phyloP scores from a whole-genome alignment of 35 echinoderm and acorn worm species.

The Eucidaris tribuloides region DNA sequence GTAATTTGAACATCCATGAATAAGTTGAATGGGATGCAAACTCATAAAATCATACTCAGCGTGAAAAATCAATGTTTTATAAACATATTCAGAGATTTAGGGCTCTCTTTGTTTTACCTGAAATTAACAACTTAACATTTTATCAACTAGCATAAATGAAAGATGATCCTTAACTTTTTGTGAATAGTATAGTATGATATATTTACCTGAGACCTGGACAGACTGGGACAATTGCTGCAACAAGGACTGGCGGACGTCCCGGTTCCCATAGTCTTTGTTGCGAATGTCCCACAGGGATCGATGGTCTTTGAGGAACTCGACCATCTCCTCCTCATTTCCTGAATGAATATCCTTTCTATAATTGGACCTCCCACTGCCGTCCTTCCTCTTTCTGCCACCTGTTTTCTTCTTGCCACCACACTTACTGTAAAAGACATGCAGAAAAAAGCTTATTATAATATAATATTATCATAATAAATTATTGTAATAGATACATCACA shows the following conservation, averaged over 20 bases:
- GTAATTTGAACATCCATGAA: slow-evolving; percentile 22
- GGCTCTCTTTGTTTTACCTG: slow-evolving; percentile 10
- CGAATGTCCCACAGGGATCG: slow-evolving; percentile 16
- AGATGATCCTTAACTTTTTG: slow-evolving; percentile 25
- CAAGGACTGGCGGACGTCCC: slow-evolving; percentile 14
- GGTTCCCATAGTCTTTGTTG: slow-evolving; percentile 21
- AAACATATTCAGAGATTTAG: slow-evolving; percentile 28
- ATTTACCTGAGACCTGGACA: slow-evolving; percentile 26
- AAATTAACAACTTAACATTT: slow-evolving; percentile 9
- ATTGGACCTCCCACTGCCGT: background rate
- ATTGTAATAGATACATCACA: slow-evolving; percentile 29
- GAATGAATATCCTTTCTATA: background rate
- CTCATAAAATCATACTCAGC: slow-evolving; percentile 16
- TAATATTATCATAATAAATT: slow-evolving; percentile 24
- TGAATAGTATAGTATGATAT: slow-evolving; percentile 23
- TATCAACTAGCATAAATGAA: background rate
- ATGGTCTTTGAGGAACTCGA: slow-evolving; percentile 16
- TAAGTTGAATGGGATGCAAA: slow-evolving; percentile 25
- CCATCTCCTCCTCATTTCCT: slow-evolving; percentile 23
- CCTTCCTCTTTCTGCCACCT: slow-evolving; percentile 17
- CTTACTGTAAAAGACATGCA: slow-evolving; percentile 25
- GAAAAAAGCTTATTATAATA: slow-evolving; percentile 16
- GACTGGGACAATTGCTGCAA: slow-evolving; percentile 24
- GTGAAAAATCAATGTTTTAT: slow-evolving; percentile 10
- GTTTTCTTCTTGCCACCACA: slow-evolving; percentile 30